Base-by-base conservation (phyloP, 2,888 invertebrate genomes). In the Cotesia congregata region DNA sequence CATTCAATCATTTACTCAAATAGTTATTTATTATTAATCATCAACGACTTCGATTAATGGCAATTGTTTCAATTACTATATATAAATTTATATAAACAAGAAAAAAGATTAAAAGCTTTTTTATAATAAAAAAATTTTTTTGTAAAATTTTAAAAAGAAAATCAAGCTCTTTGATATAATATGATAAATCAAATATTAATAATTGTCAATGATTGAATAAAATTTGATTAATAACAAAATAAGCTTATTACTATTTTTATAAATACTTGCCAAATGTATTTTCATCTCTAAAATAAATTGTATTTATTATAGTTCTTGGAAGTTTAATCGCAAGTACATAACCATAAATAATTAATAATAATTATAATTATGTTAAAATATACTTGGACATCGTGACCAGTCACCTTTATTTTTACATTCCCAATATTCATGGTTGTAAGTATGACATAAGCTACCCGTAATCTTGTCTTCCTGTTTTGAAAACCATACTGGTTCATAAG, bases 361-460 rank as follows among this genome's bases (percentile, higher is more conserved):
- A 41, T 41, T 12, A 77, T 69, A 70, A 77, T 73, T 30, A n/a
- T 81, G 84, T 85, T 89, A 94, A 92, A 94, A 98, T 89, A 99
- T 98, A 90, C 97, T 94, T 67, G 98, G 98, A 91, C 98, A 98
- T 85, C 90, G 91, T 76, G 92, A 90, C 98, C 99, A 99, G 89
- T 98, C 96, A 88, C 94, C 93, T 83, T 92, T 93, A 82, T 93
- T 93, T 91, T 99, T 99, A 90, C 94, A 93, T 79, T 95, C 93
- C 99, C 99, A 99, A 91, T 99, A 99, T 83, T 94, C 94, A 82
- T 95, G 94, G 84, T 93, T 95, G 91, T 94, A 98, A 80, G 95
- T 92, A 90, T 98, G 97, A 81, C 95, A 94, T 83, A 93, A 90
- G 84, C 92, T 92, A 83, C 92, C 91, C 72, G 92, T 92, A 74